These are phyloP conservation scores for Myathropa florea DNA, from an alignment of 2,888 invertebrate species.

Conservation along the genomic window DNA sequence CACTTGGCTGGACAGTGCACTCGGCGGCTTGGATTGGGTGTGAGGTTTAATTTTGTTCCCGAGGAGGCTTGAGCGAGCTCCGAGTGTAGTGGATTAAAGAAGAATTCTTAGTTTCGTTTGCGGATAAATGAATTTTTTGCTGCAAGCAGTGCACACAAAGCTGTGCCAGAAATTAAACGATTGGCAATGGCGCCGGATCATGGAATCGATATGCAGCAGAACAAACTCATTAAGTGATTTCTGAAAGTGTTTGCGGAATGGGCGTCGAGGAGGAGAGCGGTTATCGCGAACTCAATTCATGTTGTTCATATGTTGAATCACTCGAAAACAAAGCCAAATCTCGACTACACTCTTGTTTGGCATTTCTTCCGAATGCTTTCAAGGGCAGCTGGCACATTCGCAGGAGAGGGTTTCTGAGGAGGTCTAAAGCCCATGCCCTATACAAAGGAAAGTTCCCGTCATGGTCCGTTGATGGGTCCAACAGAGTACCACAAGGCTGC, in stretches of 20 bases:
- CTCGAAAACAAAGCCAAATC: neutral
- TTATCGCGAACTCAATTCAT: too few species aligned
- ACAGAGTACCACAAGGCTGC: too few species aligned
- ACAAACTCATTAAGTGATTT: neutral
- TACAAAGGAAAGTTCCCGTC: too few species aligned
- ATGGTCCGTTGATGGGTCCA: too few species aligned
- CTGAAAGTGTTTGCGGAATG: neutral
- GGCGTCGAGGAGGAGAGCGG: neutral
- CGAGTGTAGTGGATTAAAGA: neutral
- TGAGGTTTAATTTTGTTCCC: neutral
- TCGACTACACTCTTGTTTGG: neutral
- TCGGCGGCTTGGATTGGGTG: neutral
- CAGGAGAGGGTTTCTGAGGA: too few species aligned
- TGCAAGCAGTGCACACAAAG: neutral
- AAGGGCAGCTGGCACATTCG: neutral
- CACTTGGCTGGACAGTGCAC: constrained; percentile 18
- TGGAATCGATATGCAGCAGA: neutral
- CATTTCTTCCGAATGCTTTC: neutral
- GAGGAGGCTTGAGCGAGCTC: too few species aligned
- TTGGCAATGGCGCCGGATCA: neutral
- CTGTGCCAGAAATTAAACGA: neutral
- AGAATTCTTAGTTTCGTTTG: neutral
- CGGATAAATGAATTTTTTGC: too few species aligned
- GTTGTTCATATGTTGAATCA: neutral
- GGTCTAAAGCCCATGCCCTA: too few species aligned